These are phyloP conservation scores for Copsychus sechellarum DNA, from an alignment of 2,113 vertebrate genomes.

Conservation along the genomic window DNA sequence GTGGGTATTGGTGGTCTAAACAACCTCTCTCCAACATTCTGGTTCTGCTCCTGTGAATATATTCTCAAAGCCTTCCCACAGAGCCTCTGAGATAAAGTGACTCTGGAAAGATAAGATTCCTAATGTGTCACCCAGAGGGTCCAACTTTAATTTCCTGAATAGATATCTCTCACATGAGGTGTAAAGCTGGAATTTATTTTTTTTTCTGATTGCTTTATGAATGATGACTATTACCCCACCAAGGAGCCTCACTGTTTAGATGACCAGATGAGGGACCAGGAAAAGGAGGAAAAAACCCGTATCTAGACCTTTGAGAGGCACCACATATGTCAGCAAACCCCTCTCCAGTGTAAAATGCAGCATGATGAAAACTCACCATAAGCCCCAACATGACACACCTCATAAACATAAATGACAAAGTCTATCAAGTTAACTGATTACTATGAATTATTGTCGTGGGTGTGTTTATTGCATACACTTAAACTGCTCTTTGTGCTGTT, in stretches of 20 bases:
- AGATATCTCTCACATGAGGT: neutral
- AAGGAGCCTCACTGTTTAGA: neutral
- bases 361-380: neutral
- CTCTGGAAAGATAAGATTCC: neutral
- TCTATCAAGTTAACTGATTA: neutral
- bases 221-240: neutral
- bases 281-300: neutral
- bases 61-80: neutral
- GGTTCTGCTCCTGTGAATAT: neutral
- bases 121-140: neutral
- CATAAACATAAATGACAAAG: neutral
- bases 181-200: neutral
- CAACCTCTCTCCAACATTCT: neutral
- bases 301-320: neutral
- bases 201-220: neutral
- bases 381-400: neutral
- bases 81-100: neutral
- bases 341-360: neutral
- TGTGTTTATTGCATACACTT: neutral
- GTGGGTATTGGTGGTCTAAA: neutral
- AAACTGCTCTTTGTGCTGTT: neutral
- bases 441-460: neutral
- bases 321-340: rapidly evolving
- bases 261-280: neutral
- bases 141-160: neutral